A percentile compares a stretch with the other conserved stretches of the same genome.
These are phyloP conservation scores for Colletes gigas DNA, from an alignment of 1,140 invertebrate genomes.

Conservation along the genomic window DNA sequence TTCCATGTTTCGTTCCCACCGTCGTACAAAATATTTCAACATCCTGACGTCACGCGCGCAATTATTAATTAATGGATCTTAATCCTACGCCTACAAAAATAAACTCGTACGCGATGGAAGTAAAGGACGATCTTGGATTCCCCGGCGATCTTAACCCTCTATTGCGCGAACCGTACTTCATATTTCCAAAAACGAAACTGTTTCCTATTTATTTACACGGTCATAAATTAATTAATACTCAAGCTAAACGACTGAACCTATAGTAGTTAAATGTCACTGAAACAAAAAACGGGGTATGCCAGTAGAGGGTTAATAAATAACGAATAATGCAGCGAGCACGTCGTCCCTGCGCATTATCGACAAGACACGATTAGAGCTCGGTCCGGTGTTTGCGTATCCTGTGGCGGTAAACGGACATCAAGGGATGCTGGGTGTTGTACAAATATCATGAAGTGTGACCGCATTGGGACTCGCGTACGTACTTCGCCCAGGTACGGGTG, in stretches of 20 bases:
- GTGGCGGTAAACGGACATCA: constrained; percentile 34
- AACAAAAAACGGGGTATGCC: too few relatives aligned
- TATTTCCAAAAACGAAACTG: too few relatives aligned
- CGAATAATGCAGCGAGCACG: too few relatives aligned
- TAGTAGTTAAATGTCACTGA: too few relatives aligned
- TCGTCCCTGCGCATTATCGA: neutral
- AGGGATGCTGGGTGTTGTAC: constrained; percentile 60
- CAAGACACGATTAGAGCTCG: constrained; percentile 54
- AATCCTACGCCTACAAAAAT: constrained; percentile 35
- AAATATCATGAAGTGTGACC: constrained; percentile 78
- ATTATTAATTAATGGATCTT: neutral
- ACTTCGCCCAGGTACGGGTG: constrained; percentile 87
- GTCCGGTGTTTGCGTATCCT: constrained; percentile 23
- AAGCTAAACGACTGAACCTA: too few relatives aligned
- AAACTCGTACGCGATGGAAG: constrained; percentile 14
- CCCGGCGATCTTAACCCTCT: too few relatives aligned
- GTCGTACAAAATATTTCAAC: constrained; percentile 24
- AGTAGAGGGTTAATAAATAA: too few relatives aligned
- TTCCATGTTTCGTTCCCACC: too few relatives aligned
- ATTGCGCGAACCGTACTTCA: too few relatives aligned
- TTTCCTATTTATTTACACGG: too few relatives aligned
- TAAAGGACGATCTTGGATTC: neutral
- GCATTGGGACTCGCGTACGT: constrained; percentile 86
- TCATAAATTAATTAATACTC: too few relatives aligned
- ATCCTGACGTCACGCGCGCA: neutral